These are phyloP conservation scores for Drosophila nr. medialis DNA, from an alignment of 2,888 invertebrate genomes.

Conservation along the genomic window DNA sequence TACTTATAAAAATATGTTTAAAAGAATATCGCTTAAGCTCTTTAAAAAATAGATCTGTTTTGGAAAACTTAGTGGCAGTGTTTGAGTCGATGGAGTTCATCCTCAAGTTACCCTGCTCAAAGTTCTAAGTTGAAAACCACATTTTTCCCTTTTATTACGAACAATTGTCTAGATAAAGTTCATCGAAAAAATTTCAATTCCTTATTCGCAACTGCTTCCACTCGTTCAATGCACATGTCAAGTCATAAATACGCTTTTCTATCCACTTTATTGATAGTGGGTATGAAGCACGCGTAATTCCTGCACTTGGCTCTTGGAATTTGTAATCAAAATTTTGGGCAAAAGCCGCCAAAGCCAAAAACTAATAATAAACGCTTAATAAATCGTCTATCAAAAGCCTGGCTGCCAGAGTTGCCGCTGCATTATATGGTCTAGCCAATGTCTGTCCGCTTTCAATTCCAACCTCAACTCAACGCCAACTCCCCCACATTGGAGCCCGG, in stretches of 20 bases:
- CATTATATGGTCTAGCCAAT: constrained; percentile 65
- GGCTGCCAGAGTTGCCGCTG: constrained; percentile 37
- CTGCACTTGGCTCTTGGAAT: constrained; percentile 57
- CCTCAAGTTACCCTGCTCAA: background rate
- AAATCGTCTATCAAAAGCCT: constrained; percentile 74
- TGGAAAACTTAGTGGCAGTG: background rate
- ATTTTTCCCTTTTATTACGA: background rate
- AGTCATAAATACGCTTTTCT: background rate
- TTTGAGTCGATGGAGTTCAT: background rate
- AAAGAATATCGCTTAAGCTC: background rate
- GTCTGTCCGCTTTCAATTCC: constrained; percentile 51
- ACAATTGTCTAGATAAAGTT: background rate
- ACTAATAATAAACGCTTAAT: constrained; percentile 79
- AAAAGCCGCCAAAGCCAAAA: constrained; percentile 68
- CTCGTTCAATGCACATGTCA: background rate
- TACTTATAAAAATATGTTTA: constrained; percentile 10
- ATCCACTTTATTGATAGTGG: background rate
- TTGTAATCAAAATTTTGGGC: constrained; percentile 73
- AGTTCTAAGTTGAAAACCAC: background rate
- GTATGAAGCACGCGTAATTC: constrained; percentile 31
- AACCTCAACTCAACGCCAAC: constrained; percentile 27
- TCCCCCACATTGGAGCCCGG: constrained; percentile 23
- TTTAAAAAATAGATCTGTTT: background rate
- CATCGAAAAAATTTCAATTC: background rate
- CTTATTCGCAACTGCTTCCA: background rate